These are phyloP conservation scores for Leptopilina syphax DNA, from an alignment of 2,888 invertebrate genomes.

Conservation along the genomic window DNA sequence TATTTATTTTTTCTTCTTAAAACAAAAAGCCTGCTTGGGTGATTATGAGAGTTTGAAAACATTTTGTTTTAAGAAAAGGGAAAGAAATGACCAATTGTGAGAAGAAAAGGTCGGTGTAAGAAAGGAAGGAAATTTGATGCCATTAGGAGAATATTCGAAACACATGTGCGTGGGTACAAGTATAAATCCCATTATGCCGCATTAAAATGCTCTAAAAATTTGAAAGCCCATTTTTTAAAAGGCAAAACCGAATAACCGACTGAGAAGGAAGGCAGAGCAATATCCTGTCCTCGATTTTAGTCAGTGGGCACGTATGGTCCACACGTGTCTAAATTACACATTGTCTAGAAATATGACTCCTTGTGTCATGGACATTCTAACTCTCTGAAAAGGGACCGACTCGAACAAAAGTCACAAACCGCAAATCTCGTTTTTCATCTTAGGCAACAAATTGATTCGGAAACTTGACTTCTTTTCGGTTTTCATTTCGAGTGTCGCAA, in stretches of 20 bases:
- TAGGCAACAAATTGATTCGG: too few relatives aligned
- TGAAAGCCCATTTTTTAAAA: too few relatives aligned
- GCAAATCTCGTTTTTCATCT: background rate
- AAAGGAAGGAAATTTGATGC: constrained; percentile 24
- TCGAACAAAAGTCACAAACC: constrained; percentile 58
- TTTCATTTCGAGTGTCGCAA: too few relatives aligned
- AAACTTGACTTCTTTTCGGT: too few relatives aligned
- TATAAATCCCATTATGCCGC: constrained; percentile 2
- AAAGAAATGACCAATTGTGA: too few relatives aligned
- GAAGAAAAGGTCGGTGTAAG: background rate
- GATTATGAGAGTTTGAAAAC: too few relatives aligned
- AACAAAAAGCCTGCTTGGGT: too few relatives aligned
- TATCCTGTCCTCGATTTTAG: constrained; percentile 63
- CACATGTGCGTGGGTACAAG: constrained; percentile 38
- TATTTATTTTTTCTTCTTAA: too few relatives aligned
- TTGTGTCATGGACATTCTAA: constrained; percentile 42
- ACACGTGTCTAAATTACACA: constrained; percentile 74
- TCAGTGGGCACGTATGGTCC: constrained; percentile 70
- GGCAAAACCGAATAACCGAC: too few relatives aligned
- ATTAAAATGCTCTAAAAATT: background rate
- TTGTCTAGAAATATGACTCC: constrained; percentile 70
- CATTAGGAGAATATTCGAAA: background rate
- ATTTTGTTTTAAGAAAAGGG: too few relatives aligned
- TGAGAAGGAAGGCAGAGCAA: constrained; percentile 52
- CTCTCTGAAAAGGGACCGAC: constrained; percentile 52